Percentiles rank a stretch among this genome's conserved stretches.
Conservation (phyloP, 30 jellyfish, hydroid and myxozoan species). For the Aurelia coerulea region DNA sequence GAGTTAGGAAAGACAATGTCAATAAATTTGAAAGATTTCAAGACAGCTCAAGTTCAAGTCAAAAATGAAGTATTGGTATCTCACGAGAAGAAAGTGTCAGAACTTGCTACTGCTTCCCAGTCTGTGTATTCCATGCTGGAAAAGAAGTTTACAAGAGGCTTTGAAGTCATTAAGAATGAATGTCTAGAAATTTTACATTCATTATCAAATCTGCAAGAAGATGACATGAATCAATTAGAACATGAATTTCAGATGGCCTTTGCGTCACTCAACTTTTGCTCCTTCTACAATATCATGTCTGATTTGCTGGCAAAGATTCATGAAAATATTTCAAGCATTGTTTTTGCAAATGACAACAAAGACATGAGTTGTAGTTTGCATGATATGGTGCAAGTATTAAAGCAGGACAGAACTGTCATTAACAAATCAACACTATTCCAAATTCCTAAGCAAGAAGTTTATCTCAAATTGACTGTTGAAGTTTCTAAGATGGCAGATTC, state of each 20-base stretch:
- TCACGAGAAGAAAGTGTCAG: neutral
- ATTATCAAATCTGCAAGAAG: constrained; percentile 43
- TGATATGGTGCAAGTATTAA: constrained; percentile 54
- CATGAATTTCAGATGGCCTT: constrained; percentile 54
- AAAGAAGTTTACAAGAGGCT: constrained; percentile 4
- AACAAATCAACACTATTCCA: constrained; percentile 22
- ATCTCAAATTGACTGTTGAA: constrained; percentile 19
- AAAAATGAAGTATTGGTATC: constrained; percentile 12
- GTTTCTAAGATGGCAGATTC: neutral
- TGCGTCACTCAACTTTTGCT: constrained; percentile 36
- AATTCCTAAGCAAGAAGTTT: constrained; percentile 27
- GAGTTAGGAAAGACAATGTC: constrained; percentile 39
- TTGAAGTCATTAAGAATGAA: constrained; percentile 30
- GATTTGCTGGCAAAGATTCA: constrained; percentile 21
- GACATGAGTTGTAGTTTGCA: constrained; percentile 56
- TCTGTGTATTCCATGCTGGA: constrained; percentile 12
- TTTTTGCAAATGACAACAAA: neutral
- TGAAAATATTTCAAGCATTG: neutral
- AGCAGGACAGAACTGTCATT: constrained; percentile 49
- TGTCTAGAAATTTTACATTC: constrained; percentile 51
- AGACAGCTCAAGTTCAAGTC: constrained; percentile 31
- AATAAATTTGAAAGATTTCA: constrained; percentile 43
- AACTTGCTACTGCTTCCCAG: neutral
- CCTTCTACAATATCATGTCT: constrained; percentile 19
- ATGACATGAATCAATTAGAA: constrained; percentile 53